Evolutionary conservation across 2,113 vertebrate species (phyloP).

Genomic region (Gallinago jamesoni): DNA sequence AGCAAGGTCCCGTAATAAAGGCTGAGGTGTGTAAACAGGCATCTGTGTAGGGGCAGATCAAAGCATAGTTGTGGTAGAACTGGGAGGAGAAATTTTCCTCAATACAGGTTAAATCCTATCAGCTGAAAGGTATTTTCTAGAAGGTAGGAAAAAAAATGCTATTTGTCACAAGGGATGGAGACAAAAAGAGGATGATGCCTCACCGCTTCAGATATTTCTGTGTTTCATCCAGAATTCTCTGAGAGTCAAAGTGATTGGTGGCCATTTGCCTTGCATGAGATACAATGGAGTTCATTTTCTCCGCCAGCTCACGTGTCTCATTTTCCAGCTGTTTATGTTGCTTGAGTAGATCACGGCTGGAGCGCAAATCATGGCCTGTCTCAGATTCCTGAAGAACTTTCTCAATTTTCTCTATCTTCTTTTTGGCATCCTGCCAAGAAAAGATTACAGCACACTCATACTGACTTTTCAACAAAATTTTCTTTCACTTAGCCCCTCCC

Average conservation of each 20-base stretch:
- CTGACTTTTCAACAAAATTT: not conserved
- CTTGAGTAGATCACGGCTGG: slow-evolving; percentile 81
- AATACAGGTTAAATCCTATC: not conserved
- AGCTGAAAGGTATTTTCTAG: not conserved
- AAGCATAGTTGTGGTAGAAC: not conserved
- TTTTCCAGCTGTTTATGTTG: slow-evolving; percentile 83
- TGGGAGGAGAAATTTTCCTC: not conserved
- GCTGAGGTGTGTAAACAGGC: not conserved
- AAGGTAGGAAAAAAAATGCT: not conserved
- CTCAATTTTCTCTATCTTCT: slow-evolving; percentile 86
- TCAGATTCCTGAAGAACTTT: slow-evolving; percentile 77
- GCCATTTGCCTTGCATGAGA: slow-evolving; percentile 77
- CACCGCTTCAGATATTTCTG: slow-evolving; percentile 83
- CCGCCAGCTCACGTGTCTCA: slow-evolving; percentile 80
- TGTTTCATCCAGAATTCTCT: slow-evolving; percentile 81
- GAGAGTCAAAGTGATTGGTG: slow-evolving; percentile 84
- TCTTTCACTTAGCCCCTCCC: not conserved
- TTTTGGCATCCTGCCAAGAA: slow-evolving; percentile 79
- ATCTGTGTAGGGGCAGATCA: not conserved
- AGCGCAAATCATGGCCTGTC: slow-evolving; percentile 80
- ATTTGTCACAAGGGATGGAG: not conserved
- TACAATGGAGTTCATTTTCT: slow-evolving; percentile 85
- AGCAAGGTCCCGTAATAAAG: not conserved
- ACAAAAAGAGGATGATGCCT: not conserved
- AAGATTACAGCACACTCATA: not conserved